A percentile compares a stretch with the other conserved stretches of the same genome.
These are phyloP conservation scores for Alviniconcha strummeri DNA, from an alignment of 2,888 invertebrate genomes.

Conservation along the genomic window DNA sequence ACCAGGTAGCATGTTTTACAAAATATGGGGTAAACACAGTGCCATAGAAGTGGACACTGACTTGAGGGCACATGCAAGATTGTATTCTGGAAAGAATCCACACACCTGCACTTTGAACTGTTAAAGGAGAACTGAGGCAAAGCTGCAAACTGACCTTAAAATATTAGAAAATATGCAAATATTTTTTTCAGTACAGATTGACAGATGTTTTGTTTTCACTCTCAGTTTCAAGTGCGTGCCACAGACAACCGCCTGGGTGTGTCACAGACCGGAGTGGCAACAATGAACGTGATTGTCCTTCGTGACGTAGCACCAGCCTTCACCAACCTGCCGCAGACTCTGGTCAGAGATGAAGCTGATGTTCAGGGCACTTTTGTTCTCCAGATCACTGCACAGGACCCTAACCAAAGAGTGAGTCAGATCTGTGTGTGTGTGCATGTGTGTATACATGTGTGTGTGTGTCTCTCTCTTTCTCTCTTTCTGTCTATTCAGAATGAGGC, in stretches of 20 bases:
- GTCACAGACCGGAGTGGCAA: constrained; percentile 38
- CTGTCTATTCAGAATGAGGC: no score
- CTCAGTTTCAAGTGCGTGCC: constrained; percentile 41
- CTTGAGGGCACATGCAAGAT: no score
- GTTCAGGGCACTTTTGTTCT: constrained; percentile 42
- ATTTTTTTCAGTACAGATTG: no score
- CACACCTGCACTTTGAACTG: no score
- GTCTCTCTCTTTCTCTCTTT: neutral
- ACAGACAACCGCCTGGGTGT: constrained; percentile 47
- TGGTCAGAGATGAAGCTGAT: constrained; percentile 45
- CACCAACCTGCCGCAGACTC: constrained; percentile 44
- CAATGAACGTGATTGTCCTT: constrained; percentile 48
- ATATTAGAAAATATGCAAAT: no score
- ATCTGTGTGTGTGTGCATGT: constrained; percentile 5
- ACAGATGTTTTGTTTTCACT: no score
- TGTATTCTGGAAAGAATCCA: no score
- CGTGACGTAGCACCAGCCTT: constrained; percentile 54
- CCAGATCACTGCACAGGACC: constrained; percentile 50
- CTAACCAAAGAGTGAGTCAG: constrained; percentile 53
- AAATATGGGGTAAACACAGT: no score
- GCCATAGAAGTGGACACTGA: no score
- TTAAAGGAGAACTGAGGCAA: no score
- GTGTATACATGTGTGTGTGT: neutral
- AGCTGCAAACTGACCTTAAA: no score
- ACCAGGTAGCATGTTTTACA: no score